Evolutionary conservation across 2,797 vertebrate species (phyloP).

Genomic region (Melanogrammus aeglefinus): DNA sequence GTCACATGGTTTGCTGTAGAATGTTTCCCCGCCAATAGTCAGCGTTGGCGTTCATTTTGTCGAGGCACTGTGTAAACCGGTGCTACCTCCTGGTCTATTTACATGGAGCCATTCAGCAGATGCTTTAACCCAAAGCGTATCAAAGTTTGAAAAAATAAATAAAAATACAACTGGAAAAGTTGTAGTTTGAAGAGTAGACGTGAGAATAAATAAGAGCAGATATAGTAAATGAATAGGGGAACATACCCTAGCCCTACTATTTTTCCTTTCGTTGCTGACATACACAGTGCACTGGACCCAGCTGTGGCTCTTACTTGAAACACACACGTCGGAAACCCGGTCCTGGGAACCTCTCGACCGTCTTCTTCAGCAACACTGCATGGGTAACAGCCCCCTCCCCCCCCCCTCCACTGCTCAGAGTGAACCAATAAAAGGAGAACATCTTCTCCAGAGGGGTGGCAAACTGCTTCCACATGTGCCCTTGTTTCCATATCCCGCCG

Average conservation of each 20-base stretch:
- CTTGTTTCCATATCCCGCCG: slow-evolving; percentile 68
- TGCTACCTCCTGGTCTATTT: not conserved
- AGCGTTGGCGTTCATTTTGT: not conserved
- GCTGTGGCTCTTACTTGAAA: not conserved
- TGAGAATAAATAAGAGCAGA: not conserved
- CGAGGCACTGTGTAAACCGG: not conserved
- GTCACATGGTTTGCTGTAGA: not conserved
- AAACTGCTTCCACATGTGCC: slow-evolving; percentile 76
- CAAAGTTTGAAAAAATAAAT: not conserved
- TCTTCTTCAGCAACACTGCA: slow-evolving; percentile 2
- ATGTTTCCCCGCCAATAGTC: not conserved
- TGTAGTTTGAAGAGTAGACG: not conserved
- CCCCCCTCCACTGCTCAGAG: slow-evolving; percentile 42
- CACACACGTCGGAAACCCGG: not conserved
- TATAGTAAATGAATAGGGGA: not conserved
- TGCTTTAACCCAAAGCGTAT: not conserved
- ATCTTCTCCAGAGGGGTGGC: slow-evolving; percentile 50
- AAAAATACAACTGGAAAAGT: too few species aligned
- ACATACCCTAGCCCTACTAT: too few species aligned
- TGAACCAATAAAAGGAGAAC: slow-evolving; percentile 60
- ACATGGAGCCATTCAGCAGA: not conserved
- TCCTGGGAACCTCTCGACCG: slow-evolving; percentile 10
- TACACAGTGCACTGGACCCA: not conserved
- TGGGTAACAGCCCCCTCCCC: not conserved
- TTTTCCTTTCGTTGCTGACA: not conserved